Percentiles rank a stretch among this genome's conserved stretches.
phyloP scores from a whole-genome alignment of 2,113 vertebrate genomes.

The Henicopernis longicauda region DNA sequence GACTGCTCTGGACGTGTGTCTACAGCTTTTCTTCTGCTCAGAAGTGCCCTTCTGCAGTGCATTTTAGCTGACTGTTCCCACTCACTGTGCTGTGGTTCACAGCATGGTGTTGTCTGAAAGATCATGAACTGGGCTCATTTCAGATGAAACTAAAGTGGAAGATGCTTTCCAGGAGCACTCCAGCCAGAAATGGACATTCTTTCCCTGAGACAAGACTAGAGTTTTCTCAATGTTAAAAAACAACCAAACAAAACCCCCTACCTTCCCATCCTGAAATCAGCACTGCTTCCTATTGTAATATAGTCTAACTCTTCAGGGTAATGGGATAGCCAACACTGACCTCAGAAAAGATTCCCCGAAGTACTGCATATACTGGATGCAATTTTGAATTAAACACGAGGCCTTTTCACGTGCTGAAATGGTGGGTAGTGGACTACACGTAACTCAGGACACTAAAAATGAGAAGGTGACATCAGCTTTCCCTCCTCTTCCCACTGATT shows the following conservation, averaged over 20 bases:
- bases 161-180: not conserved
- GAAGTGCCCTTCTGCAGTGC: not conserved
- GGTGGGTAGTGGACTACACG: not conserved
- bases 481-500: not conserved
- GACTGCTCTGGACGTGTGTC: not conserved
- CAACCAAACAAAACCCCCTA: accelerated
- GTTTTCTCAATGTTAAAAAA: not conserved
- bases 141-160: not conserved
- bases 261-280: not conserved
- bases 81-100: not conserved
- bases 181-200: not conserved
- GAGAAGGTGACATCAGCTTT: not conserved
- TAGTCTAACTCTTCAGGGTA: not conserved
- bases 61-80: not conserved
- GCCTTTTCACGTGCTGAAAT: not conserved
- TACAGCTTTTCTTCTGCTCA: not conserved
- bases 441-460: not conserved
- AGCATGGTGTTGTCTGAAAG: not conserved
- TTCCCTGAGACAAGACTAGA: not conserved
- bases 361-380: not conserved
- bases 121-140: not conserved
- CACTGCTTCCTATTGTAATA: not conserved
- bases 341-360: not conserved
- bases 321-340: not conserved
- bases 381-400: not conserved